Evolutionary conservation across 2,113 vertebrate species (phyloP), one percentile per base, ranked within the genome.

Genomic region (Prunella fulvescens): DNA sequence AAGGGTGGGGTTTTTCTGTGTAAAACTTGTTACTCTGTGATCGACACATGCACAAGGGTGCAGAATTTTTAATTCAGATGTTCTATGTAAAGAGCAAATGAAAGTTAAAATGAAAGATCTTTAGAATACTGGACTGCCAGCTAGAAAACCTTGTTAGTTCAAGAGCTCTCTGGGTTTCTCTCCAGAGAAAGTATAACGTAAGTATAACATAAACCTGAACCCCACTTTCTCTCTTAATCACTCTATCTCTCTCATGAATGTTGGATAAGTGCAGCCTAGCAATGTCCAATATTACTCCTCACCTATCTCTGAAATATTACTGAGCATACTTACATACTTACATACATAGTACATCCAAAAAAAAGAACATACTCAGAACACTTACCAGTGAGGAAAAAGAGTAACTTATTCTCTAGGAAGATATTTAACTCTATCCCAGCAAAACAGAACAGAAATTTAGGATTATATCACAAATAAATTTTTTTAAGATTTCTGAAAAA

Each of bases 41-140:
- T 45, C 0, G 0, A 37, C 8, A 56, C 10, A 72, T 7, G 12
- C 15, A 58, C 35, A 53, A 61, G 22, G 8, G 3, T 20, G 14
- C 25, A 25, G 7, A 42, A 72, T 18, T 86, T 91, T 80, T 60
- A 86, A 91, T 76, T 90, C 35, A 64, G 23, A 50, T 42, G 11
- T 66, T 76, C 53, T 31, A 24, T 19, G 12, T 39, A 67, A 91
- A 64, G 6, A 44, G 11, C 7, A 48, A 31, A 69, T 20, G 33
- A 39, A 76, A 79, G 12, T 26, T 42, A 86, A 88, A 92, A 60
- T 28, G 6, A 58, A 64, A 17, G 14, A 40, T 74, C 24, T 67
- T 67, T 56, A 64, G 9, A 80, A 86, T 42, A 60, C 10, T 56
- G 12, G 33, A 64, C n/a, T 10, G 12, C 3, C 28, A 56, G 12